Conservation (phyloP, 2,797 vertebrate genomes). For the Macropodus opercularis region DNA sequence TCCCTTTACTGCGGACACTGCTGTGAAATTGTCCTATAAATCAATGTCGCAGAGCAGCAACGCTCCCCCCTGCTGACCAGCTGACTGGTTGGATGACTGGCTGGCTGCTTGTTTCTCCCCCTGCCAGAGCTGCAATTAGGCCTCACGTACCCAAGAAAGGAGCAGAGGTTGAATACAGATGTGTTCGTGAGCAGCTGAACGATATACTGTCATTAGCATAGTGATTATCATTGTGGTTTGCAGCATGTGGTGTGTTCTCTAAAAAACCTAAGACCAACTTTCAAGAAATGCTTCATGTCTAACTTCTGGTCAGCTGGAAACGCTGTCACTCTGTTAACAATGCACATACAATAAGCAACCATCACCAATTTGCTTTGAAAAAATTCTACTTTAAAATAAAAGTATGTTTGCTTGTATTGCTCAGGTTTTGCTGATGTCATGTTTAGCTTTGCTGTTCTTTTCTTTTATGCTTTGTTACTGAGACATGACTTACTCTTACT, state of each 20-base stretch:
- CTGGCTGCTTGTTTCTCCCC: constrained; percentile 28
- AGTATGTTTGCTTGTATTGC: no score
- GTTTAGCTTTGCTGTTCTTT: not conserved
- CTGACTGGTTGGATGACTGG: constrained; percentile 36
- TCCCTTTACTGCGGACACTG: constrained; percentile 82
- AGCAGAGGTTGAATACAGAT: constrained; percentile 32
- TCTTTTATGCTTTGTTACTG: not conserved
- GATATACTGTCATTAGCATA: constrained; percentile 1
- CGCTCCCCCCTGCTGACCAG: constrained; percentile 64
- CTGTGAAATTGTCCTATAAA: constrained; percentile 87
- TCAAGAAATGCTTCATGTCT: no score
- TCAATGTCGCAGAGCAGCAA: constrained; percentile 78
- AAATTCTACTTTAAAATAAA: no score
- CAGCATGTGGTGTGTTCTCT: not conserved
- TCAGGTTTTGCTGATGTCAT: not conserved
- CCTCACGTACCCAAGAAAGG: constrained; percentile 11
- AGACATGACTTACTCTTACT: not conserved
- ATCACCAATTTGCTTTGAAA: no score
- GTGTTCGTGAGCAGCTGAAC: not conserved
- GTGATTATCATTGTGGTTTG: not conserved
- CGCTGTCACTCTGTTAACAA: no score
- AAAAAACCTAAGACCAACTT: no score
- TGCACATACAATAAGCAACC: no score
- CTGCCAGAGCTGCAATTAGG: constrained; percentile 59
- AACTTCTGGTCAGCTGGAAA: no score